A percentile compares a stretch with the other conserved stretches of the same genome.
phyloP scores from a whole-genome alignment of 2,888 invertebrate species.

The Chirona hameri region DNA sequence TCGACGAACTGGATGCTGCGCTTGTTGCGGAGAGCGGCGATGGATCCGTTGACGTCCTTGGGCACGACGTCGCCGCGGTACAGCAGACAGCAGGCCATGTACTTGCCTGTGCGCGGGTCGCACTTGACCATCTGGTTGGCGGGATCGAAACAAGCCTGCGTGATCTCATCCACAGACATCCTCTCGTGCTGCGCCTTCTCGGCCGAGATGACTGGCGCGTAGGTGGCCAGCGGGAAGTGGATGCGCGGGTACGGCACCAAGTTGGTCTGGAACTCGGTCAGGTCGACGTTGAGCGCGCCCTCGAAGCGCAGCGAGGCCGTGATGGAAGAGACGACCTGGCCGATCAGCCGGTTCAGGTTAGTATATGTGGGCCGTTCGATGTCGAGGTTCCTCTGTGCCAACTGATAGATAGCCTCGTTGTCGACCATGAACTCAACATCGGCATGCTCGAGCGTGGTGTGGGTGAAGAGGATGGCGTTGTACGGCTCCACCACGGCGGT shows the following conservation, averaged over 20 bases:
- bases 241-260: too few relatives aligned
- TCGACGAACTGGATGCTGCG: slow-evolving; percentile 40
- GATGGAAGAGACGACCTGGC: too few relatives aligned
- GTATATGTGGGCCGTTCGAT: slow-evolving; percentile 73
- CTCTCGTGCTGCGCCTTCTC: slow-evolving; percentile 42
- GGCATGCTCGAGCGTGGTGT: slow-evolving; percentile 55
- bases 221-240: too few relatives aligned
- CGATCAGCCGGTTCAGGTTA: too few relatives aligned
- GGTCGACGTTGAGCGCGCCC: too few relatives aligned
- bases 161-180: slow-evolving; percentile 49
- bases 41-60: slow-evolving; percentile 50
- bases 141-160: too few relatives aligned
- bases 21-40: slow-evolving; percentile 43
- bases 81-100: slow-evolving; percentile 72
- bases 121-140: too few relatives aligned
- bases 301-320: too few relatives aligned
- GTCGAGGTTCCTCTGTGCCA: slow-evolving; percentile 68
- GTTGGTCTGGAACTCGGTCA: too few relatives aligned
- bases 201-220: slow-evolving; percentile 41
- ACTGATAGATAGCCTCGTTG: slow-evolving; percentile 67
- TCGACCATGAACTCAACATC: too few relatives aligned
- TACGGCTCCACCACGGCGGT: slow-evolving; percentile 74
- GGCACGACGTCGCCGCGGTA: slow-evolving; percentile 82
- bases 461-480: slow-evolving; percentile 66
- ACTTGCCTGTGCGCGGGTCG: slow-evolving; percentile 43